Evolutionary conservation across 2,888 invertebrate species (phyloP), one percentile per base, ranked within the genome.

Genomic region (Chaetogeoica ovagalla): DNA sequence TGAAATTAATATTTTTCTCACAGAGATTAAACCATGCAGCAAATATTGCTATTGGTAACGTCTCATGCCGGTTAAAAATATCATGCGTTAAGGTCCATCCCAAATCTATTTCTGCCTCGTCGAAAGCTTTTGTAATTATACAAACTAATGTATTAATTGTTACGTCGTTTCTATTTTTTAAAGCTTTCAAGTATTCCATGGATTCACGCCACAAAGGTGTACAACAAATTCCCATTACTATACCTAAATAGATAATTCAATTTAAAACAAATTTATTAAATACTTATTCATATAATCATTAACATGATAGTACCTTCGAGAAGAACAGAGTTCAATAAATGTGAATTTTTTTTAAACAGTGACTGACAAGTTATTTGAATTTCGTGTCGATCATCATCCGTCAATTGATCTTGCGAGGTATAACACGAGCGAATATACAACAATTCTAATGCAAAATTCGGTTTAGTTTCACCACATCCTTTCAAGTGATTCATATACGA

Each of bases 11-110:
- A 30, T 79, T 71, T 71, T 63, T 62, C 63, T 79, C 62, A 71
- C 79, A 79, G 6, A 71, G 19, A 71, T 71, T 19, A 79, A 79
- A 79, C 79, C 79, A 79, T 15, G 70, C 37, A 43, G 11, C 7
- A 79, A 79, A 63, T 55, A 70, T 52, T 43, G 23, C 63, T 39
- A 23, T 21, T 63, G 70, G 21, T 52, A 57, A 4, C 0, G 13
- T 39, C n/a, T 13, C 19, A 43, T 52, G 21, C 23, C 2, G 70
- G 39, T 62, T 43, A 57, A 23, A 70, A 9, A 69, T 55, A 8
- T 21, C 21, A 39, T 88, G 85, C n/a, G 93, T 86, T 23, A 91
- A 83, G 81, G 88, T 86, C 88, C 91, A 89, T 0, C 91, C 94
- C 73, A 90, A 84, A 63, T 88, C 86, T 74, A 88, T 73, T 15